A percentile compares a stretch with the other conserved stretches of the same genome.
Conservation (phyloP, 2,888 invertebrate species). For the Argyresthia goedartella region DNA sequence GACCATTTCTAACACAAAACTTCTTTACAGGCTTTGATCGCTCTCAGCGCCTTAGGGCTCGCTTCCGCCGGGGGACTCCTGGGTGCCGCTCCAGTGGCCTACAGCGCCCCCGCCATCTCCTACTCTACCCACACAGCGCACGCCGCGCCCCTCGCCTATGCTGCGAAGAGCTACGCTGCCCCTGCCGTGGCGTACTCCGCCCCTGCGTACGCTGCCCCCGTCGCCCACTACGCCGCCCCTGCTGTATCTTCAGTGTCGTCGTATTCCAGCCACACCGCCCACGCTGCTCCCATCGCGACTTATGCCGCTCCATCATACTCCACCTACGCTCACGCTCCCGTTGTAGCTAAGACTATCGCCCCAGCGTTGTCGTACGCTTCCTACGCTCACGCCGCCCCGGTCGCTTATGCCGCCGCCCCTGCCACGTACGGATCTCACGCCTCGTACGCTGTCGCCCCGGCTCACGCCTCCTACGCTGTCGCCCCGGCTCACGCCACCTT, state of each 20-base stretch:
- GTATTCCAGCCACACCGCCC: constrained; percentile 22
- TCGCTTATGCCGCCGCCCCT: constrained; percentile 23
- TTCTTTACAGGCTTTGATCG: constrained; percentile 30
- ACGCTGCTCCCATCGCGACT: constrained; percentile 33
- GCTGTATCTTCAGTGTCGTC: constrained; percentile 28
- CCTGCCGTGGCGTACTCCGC: constrained; percentile 11
- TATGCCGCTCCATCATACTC: constrained; percentile 11
- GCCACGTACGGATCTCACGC: constrained; percentile 9
- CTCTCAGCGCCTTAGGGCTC: constrained; percentile 47
- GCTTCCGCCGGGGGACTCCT: constrained; percentile 50
- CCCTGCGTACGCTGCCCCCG: not conserved
- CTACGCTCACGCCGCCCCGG: constrained; percentile 5
- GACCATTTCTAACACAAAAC: not conserved
- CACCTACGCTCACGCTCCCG: constrained; percentile 7
- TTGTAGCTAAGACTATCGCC: constrained; percentile 27
- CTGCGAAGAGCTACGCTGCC: constrained; percentile 12
- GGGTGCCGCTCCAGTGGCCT: constrained; percentile 7
- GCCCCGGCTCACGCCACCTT: constrained; percentile 33
- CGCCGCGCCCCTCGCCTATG: constrained; percentile 8
- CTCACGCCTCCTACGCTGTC: constrained; percentile 45
- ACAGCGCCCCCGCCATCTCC: constrained; percentile 10
- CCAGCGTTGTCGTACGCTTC: constrained; percentile 24
- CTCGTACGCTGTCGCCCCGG: constrained; percentile 25
- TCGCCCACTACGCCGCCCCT: constrained; percentile 10
- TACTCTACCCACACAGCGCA: constrained; percentile 2